Conservation (phyloP, 2,888 invertebrate species). For the Hirtodrosophila histrioides region DNA sequence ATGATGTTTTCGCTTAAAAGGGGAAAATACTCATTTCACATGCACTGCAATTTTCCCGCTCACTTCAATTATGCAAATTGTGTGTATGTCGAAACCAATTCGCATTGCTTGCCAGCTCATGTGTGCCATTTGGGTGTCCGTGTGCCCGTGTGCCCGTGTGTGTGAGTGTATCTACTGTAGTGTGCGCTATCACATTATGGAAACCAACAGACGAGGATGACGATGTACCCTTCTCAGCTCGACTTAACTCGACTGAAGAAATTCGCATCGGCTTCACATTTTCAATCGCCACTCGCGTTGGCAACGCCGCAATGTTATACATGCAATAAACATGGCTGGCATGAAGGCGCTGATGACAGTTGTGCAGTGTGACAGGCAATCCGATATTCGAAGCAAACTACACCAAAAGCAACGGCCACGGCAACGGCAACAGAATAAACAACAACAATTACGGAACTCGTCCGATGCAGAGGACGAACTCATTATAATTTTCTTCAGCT, state of each 20-base stretch:
- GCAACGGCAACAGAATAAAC: slow-evolving; percentile 4
- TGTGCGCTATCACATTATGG: slow-evolving; percentile 48
- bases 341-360: slow-evolving; percentile 18
- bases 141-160: slow-evolving; percentile 2
- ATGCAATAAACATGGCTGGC: slow-evolving; percentile 64
- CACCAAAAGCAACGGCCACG: too few species aligned
- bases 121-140: slow-evolving; percentile 22
- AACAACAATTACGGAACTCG: too few species aligned
- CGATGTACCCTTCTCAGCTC: slow-evolving; percentile 6
- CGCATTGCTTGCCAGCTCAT: slow-evolving; percentile 59
- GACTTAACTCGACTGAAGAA: slow-evolving; percentile 39
- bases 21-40: slow-evolving; percentile 69
- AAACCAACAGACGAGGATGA: slow-evolving; percentile 32
- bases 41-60: slow-evolving; percentile 73
- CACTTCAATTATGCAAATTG: slow-evolving; percentile 78
- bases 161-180: slow-evolving; percentile 2
- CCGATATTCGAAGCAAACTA: slow-evolving; percentile 28
- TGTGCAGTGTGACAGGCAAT: slow-evolving; percentile 21
- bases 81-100: slow-evolving; percentile 72
- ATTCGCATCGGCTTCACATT: slow-evolving; percentile 49
- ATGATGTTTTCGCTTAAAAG: slow-evolving; percentile 57
- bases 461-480: too few species aligned
- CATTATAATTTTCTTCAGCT: slow-evolving; percentile 61
- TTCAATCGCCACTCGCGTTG: slow-evolving; percentile 23
- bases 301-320: slow-evolving; percentile 52